Base-by-base conservation (phyloP, 2,113 vertebrate genomes). In the Cepphus grylle region DNA sequence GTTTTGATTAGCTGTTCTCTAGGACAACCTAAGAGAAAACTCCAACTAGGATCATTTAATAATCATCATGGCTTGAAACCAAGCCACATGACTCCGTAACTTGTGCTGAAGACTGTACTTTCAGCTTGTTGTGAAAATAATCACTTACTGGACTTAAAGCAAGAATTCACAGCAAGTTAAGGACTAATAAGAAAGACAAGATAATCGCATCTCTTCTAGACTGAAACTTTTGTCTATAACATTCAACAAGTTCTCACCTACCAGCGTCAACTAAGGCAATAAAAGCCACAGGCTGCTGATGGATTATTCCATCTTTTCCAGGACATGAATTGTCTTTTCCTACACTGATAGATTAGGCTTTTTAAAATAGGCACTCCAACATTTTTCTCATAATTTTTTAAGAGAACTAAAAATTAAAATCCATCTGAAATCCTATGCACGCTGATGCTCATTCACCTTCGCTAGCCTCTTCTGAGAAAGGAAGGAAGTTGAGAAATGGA, bases 1-100 rank as follows among this genome's bases (percentile, higher is more conserved):
- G 85, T 88, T 96, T 96, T 69, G 86, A 93, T 86, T 90, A 95
- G 62, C 42, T 86, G 85, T 70, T 88, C 81, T 56, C 77, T 82
- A 45, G 53, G 58, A 91, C 1, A 1, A 76, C 27, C 15, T 21
- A 50, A 80, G 47, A 88, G 65, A 82, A 97, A 96, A 38, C 59
- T 62, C 34, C 61, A 94, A 72, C 58, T 32, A 53, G 34, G 36
- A 86, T 45, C 1, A 0, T 70, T 70, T 80, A 91, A 85, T 78
- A 71, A 91, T 76, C 69, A 73, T 15, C 26, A 34, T 65, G 86
- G 70, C 94, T 92, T 72, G 15, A 88, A 90, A 82, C 45, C 67
- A 87, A 85, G 73, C 58, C 47, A 52, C 18, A 8, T 36, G 62
- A 76, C 40, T 91, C 34, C 30, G 26, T 76, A 93, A 52, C 47